Evolutionary conservation across 2,113 vertebrate genomes (phyloP), one percentile per base, ranked within the genome.

Genomic region (Hoplias malabaricus): DNA sequence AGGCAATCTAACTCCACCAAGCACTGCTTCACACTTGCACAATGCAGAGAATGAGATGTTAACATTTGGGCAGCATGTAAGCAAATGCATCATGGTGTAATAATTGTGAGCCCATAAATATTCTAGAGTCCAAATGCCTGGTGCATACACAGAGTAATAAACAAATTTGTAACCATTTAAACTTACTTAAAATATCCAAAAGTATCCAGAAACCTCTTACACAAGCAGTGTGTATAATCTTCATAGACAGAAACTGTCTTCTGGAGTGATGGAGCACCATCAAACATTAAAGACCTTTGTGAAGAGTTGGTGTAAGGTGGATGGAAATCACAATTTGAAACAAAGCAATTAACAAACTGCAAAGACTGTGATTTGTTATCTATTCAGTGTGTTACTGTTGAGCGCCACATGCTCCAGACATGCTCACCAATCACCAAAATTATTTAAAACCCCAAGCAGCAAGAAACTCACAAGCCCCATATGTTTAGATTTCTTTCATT

Each of bases 61-160:
- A 69, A 69, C 14, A 76, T 69, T 63, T 36, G 4, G 62, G n/a
- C 40, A 57, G 69, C 34, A 7, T n/a, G 23, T 34, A 36, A 63
- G 27, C 23, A 48, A 50, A 48, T 40, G 31, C 61, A 36, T 54
- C 50, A 42, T 23, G 27, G 48, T 4, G 1, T 66, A 54, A 67
- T 40, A 67, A 56, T 38, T 67, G 62, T 25, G 43, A 40, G 56
- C 56, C 43, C 11, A 43, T 19, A 31, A 53, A 72, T 72, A 57
- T 29, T 57, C 29, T 36, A 43, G 42, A 14, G 14, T 9, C 9
- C 9, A 21, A n/a, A n/a, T 53, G 19, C 48, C n/a, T n/a, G n/a
- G n/a, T n/a, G n/a, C n/a, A n/a, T n/a, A n/a, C 13, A 43, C 8
- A 43, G 11, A 43, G 13, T 43, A n/a, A 14, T 43, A 43, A 43